These are phyloP conservation scores for Ceratotherium simum DNA, from an alignment of 2,113 vertebrate species.

Conservation along the genomic window DNA sequence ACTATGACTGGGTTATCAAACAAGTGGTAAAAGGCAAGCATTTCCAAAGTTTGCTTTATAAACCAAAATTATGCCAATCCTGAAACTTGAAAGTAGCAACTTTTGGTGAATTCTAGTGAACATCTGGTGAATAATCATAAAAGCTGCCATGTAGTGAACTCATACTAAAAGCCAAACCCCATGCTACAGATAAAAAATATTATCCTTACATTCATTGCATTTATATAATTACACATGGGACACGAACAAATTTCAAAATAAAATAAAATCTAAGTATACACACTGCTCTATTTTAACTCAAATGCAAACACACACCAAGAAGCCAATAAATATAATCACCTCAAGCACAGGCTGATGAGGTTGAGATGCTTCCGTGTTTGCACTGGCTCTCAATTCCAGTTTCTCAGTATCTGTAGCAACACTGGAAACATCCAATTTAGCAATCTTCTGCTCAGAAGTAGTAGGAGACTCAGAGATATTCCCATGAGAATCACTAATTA, in stretches of 20 bases:
- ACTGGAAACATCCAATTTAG: slow-evolving; percentile 95
- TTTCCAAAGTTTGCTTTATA: slow-evolving; percentile 50
- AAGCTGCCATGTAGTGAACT: slow-evolving; percentile 46
- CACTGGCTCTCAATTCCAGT: slow-evolving; percentile 91
- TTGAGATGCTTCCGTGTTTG: slow-evolving; percentile 78
- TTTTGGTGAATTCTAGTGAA: not conserved
- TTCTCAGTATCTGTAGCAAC: slow-evolving; percentile 96
- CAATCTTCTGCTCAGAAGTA: slow-evolving; percentile 93
- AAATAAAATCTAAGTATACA: not conserved
- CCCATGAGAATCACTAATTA: slow-evolving; percentile 1
- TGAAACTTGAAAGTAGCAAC: slow-evolving; percentile 1
- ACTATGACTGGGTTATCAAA: not conserved
- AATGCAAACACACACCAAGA: not conserved
- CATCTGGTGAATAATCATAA: not conserved
- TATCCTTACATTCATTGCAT: not conserved
- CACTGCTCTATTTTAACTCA: not conserved
- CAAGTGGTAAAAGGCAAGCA: slow-evolving; percentile 15
- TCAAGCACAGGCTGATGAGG: slow-evolving; percentile 76
- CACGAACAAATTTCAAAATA: slow-evolving; percentile 25
- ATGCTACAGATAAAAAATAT: not conserved
- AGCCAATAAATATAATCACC: slow-evolving; percentile 78
- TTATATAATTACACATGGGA: not conserved
- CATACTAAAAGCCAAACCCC: not conserved
- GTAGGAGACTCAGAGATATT: slow-evolving; percentile 74
- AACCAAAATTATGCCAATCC: slow-evolving; percentile 19